phyloP scores from a whole-genome alignment of 2,888 invertebrate genomes.

The Rugalucina vietnamica region DNA sequence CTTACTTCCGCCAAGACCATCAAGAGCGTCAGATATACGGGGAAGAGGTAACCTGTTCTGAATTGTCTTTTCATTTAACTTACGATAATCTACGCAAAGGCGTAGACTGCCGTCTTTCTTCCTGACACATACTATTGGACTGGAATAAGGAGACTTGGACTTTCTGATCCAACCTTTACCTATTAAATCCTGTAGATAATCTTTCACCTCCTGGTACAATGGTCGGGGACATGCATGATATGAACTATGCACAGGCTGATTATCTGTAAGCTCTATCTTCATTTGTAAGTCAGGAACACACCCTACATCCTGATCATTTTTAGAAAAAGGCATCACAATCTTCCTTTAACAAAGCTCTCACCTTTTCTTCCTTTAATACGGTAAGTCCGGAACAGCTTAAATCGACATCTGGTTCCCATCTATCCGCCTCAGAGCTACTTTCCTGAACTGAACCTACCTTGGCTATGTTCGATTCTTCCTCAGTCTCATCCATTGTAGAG shows the following conservation, averaged over 20 bases:
- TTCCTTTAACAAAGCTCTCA: conserved; percentile 36
- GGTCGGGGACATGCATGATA: conserved; percentile 50
- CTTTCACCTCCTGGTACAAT: conserved; percentile 59
- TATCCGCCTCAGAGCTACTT: not conserved
- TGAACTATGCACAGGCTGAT: conserved; percentile 43
- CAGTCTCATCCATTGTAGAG: not conserved
- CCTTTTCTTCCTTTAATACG: conserved; percentile 16
- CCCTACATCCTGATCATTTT: conserved; percentile 49
- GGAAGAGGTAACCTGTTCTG: conserved; percentile 36
- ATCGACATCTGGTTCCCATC: conserved; percentile 53
- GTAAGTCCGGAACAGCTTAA: conserved; percentile 11
- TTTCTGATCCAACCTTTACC: conserved; percentile 37
- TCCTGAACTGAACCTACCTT: conserved; percentile 1
- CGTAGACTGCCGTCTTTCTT: conserved; percentile 37
- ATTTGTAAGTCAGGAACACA: conserved; percentile 37
- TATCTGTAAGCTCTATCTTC: conserved; percentile 48
- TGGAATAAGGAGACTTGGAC: conserved; percentile 27
- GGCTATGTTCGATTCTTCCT: not conserved
- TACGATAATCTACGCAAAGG: not conserved
- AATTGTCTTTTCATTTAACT: not conserved
- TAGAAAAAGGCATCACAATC: conserved; percentile 46
- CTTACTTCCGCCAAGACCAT: not conserved
- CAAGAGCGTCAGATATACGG: conserved; percentile 40
- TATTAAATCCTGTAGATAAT: conserved; percentile 52
- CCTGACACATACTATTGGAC: conserved; percentile 35